Percentiles rank a stretch among this genome's conserved stretches.
These are phyloP conservation scores for Mandrillus leucophaeus DNA, from an alignment of 2,113 vertebrate species.

Conservation along the genomic window DNA sequence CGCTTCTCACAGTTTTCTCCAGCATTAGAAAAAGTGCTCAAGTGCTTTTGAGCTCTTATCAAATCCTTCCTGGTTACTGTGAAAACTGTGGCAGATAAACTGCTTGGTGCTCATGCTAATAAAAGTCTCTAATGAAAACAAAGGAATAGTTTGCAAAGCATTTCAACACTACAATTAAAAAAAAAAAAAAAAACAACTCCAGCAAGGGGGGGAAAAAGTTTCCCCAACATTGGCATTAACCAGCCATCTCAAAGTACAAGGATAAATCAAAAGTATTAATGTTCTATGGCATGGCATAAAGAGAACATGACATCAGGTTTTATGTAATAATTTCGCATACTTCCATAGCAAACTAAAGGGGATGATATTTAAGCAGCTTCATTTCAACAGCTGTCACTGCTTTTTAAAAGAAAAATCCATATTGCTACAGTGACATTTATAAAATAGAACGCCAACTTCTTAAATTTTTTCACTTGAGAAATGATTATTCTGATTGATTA, in stretches of 20 bases:
- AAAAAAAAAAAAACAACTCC: background rate
- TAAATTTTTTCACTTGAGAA: constrained; percentile 1
- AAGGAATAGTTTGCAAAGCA: background rate
- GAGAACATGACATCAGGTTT: background rate
- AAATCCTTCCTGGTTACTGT: background rate
- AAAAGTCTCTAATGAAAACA: background rate
- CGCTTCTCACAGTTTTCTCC: constrained; percentile 1
- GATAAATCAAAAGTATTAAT: background rate
- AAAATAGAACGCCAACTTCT: background rate
- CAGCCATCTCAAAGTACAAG: background rate
- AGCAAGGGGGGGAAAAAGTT: background rate
- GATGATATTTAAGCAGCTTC: background rate
- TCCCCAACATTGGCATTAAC: background rate
- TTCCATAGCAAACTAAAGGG: background rate
- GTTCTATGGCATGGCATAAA: background rate
- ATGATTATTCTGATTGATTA: background rate
- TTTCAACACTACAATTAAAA: background rate
- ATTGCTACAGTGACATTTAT: background rate
- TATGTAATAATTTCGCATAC: background rate
- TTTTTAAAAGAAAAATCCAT: constrained; percentile 22
- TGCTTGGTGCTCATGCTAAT: background rate
- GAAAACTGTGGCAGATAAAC: background rate
- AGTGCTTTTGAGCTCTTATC: background rate
- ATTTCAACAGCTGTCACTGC: background rate
- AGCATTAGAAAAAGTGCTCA: background rate